phyloP scores from a whole-genome alignment of 2,113 vertebrate genomes.

The Ceyx cyanopectus region DNA sequence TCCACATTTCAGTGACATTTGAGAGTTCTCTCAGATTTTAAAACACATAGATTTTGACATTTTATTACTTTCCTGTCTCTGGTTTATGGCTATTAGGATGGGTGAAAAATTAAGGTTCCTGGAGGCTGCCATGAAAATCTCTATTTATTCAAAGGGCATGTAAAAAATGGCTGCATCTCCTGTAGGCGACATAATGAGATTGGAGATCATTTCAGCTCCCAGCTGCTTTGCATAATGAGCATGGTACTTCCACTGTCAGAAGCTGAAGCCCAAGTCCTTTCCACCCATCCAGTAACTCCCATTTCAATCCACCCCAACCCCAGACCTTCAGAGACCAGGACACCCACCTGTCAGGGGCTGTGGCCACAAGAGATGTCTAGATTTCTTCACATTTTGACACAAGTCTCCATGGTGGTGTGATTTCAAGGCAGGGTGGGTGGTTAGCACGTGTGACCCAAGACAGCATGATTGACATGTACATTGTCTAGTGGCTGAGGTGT shows the following conservation, averaged over 20 bases:
- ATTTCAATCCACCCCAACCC: not conserved
- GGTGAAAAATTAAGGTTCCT: constrained; percentile 58
- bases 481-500: not conserved
- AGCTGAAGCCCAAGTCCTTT: not conserved
- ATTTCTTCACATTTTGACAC: not conserved
- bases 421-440: not conserved
- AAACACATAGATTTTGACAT: constrained; percentile 58
- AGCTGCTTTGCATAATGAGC: not conserved
- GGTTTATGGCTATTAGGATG: constrained; percentile 50
- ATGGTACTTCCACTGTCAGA: not conserved
- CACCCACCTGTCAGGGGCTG: not conserved
- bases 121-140: not conserved
- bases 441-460: too few species aligned
- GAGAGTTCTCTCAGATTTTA: constrained; percentile 10
- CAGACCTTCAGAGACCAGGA: not conserved
- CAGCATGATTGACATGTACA: rapidly evolving
- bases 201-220: constrained; percentile 3
- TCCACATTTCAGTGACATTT: constrained; percentile 51
- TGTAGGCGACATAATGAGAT: not conserved
- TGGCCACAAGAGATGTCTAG: not conserved
- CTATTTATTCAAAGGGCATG: constrained; percentile 45
- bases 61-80: constrained; percentile 42
- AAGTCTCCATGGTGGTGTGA: not conserved
- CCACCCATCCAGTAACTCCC: not conserved
- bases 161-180: not conserved